phyloP scores from a whole-genome alignment of 1,140 invertebrate genomes.

The Eueides isabella region DNA sequence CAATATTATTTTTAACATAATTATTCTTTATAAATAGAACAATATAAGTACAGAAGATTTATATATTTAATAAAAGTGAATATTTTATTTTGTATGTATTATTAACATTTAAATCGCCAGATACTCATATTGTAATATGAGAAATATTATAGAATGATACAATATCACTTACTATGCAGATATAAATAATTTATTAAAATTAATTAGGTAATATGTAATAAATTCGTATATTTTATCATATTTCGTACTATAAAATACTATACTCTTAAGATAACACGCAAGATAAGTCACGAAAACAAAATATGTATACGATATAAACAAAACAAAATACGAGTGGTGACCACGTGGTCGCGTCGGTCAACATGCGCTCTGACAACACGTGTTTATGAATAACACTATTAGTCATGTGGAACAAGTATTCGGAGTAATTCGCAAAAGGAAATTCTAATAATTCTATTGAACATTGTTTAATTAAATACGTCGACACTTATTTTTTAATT shows the following conservation, averaged over 20 bases:
- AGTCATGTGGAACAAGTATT: slow-evolving; percentile 9
- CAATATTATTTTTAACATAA: neutral
- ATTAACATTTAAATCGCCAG: neutral
- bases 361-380: slow-evolving; percentile 20
- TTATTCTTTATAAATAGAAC: neutral
- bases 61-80: neutral
- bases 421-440: neutral
- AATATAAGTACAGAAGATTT: neutral
- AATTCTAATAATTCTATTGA: neutral
- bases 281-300: slow-evolving; percentile 24
- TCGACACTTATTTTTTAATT: neutral
- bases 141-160: neutral
- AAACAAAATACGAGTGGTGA: slow-evolving; percentile 22
- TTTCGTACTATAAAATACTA: slow-evolving; percentile 9
- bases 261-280: neutral
- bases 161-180: neutral
- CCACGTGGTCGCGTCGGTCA: slow-evolving; percentile 19
- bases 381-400: slow-evolving; percentile 13
- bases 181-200: neutral
- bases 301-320: slow-evolving; percentile 7
- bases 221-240: slow-evolving; percentile 11
- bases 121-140: too few relatives aligned
- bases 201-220: neutral
- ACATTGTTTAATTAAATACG: neutral
- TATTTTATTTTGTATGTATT: neutral